Conservation (phyloP, 2,797 vertebrate species). For the Gastrophryne carolinensis region DNA sequence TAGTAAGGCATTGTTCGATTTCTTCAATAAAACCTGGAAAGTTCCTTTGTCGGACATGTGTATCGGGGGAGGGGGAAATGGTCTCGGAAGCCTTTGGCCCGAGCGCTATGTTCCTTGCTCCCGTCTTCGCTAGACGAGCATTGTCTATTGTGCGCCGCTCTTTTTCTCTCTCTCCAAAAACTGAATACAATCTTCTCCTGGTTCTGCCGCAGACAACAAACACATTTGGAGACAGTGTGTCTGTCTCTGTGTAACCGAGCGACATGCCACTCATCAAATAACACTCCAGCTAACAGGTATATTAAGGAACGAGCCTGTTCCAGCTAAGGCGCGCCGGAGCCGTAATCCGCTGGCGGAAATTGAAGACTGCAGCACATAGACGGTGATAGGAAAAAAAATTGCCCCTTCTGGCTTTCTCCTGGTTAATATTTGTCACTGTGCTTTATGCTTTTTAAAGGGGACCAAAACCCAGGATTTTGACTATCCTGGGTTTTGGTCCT, state of each 20-base stretch:
- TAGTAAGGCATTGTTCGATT: not conserved
- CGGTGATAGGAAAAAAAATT: too few relatives aligned
- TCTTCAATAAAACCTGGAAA: not conserved
- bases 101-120: conserved; percentile 2
- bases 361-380: too few relatives aligned
- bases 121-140: conserved; percentile 33
- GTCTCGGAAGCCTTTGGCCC: not conserved
- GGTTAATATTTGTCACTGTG: too few relatives aligned
- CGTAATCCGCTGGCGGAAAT: too few relatives aligned
- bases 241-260: conserved; percentile 16
- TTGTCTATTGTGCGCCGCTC: conserved; percentile 36
- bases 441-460: too few relatives aligned
- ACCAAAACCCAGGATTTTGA: too few relatives aligned
- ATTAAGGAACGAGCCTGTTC: not conserved
- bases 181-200: conserved; percentile 39
- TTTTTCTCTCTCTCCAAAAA: conserved; percentile 20
- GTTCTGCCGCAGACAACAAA: conserved; percentile 36
- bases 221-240: conserved; percentile 45
- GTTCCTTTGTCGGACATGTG: conserved; percentile 6
- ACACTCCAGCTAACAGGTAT: conserved; percentile 6
- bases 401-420: too few relatives aligned
- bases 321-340: too few relatives aligned
- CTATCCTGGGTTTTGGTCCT: too few relatives aligned
- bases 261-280: conserved; percentile 6
- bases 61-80: too few relatives aligned